Evolutionary conservation across 2,888 invertebrate species (phyloP).

Genomic region (Cordylochernes scorpioides): DNA sequence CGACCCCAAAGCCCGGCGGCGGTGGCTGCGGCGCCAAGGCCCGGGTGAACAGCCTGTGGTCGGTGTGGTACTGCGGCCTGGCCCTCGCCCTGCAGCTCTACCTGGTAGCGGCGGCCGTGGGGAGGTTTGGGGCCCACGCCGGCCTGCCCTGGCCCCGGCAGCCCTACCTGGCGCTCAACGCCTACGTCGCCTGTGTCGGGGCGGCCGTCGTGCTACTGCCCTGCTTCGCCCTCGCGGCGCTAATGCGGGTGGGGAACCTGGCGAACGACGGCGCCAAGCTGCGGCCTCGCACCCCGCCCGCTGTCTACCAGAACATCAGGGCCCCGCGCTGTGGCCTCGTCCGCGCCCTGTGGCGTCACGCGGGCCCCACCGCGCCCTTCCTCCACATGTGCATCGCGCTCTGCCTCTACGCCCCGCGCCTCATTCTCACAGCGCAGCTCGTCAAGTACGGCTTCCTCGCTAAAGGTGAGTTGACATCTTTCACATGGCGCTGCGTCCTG

Average conservation of each 20-base stretch:
- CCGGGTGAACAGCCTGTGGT: conserved; percentile 44
- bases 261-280: conserved; percentile 64
- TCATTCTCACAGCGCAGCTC: conserved; percentile 52
- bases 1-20: too few species aligned
- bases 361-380: conserved; percentile 54
- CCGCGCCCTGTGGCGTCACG: conserved; percentile 32
- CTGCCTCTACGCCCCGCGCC: conserved; percentile 48
- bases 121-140: conserved; percentile 29
- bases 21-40: too few species aligned
- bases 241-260: conserved; percentile 38
- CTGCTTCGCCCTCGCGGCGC: conserved; percentile 43
- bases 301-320: conserved; percentile 4
- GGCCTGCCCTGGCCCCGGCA: conserved; percentile 40
- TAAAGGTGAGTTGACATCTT: conserved; percentile 35
- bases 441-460: conserved; percentile 49
- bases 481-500: too few species aligned
- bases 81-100: conserved; percentile 40
- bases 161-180: conserved; percentile 40
- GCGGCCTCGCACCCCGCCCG: conserved; percentile 2
- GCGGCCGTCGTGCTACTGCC: conserved; percentile 39
- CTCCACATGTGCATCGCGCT: conserved; percentile 53
- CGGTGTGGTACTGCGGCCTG: conserved; percentile 47
- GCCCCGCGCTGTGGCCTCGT: conserved; percentile 1
- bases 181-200: conserved; percentile 32
- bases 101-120: conserved; percentile 19